Base-by-base conservation (phyloP, 2,113 vertebrate species). In the Calonectris borealis region DNA sequence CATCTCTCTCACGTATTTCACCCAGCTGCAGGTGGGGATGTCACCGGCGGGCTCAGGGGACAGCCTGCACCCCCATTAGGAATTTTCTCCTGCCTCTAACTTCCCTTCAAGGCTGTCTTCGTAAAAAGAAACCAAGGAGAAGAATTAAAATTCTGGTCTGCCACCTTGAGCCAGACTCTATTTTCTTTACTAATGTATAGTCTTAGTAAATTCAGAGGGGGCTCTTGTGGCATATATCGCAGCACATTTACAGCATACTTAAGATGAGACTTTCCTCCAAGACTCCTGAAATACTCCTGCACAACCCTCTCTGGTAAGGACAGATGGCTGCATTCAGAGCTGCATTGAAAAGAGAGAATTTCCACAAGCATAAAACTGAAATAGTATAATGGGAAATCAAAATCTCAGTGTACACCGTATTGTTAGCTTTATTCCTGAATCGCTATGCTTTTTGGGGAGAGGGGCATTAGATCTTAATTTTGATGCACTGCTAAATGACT, bases 61-160 rank as follows among this genome's bases (percentile, higher is more conserved):
- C 32, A 72, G 19, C 32, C 65, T 76, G 42, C 5, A 90, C 6
- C 17, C 32, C n/a, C 26, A 71, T 3, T 24, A 78, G 20, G 38
- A 2, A 5, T 32, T 46, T 71, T 3, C 48, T 12, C 10, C 20
- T 4, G 3, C 18, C 55, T 44, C 29, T 55, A 42, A 31, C 22
- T 75, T 61, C n/a, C 60, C 21, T 78, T 76, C 42, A 55, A 46
- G 36, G 31, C 27, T 79, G 6, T 61, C n/a, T 65, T 54, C 27
- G 15, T 44, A 38, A 36, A 66, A 49, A 76, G 36, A 79, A 96
- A 68, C 7, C 13, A 58, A 27, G 38, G 26, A 61, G 36, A 88
- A 75, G n/a, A 68, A 93, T 82, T 87, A 89, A 60, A 91, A 94
- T 94, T 94, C 91, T 76, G 65, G 15, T 75, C 69, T 81, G 54